A percentile compares a stretch with the other conserved stretches of the same genome.
These are phyloP conservation scores for Neosalanx taihuensis DNA, from an alignment of 2,797 vertebrate genomes.

Conservation along the genomic window DNA sequence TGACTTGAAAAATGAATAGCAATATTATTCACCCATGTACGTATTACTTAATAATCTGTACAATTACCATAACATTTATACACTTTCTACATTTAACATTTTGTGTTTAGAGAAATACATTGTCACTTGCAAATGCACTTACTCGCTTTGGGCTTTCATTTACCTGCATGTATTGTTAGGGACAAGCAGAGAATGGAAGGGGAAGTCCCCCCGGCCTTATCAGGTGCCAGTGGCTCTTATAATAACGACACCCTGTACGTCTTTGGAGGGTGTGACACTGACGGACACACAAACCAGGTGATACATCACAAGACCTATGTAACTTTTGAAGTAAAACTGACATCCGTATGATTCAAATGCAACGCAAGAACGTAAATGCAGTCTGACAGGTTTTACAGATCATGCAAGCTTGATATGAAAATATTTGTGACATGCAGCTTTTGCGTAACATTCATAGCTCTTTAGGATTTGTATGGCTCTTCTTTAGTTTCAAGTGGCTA, in stretches of 20 bases:
- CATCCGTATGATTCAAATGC: not conserved
- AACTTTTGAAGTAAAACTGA: not conserved
- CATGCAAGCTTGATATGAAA: conserved; percentile 13
- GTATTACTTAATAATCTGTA: not conserved
- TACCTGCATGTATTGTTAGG: conserved; percentile 64
- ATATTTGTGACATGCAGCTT: conserved; percentile 10
- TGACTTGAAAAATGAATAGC: not conserved
- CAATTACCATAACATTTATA: not conserved
- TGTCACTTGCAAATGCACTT: not conserved
- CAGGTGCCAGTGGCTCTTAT: conserved; percentile 81
- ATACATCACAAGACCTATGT: not conserved
- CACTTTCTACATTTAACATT: not conserved
- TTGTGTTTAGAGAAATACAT: not conserved
- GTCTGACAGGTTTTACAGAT: conserved; percentile 26
- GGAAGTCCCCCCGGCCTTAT: conserved; percentile 81
- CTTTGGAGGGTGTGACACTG: conserved; percentile 86
- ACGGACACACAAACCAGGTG: conserved; percentile 87
- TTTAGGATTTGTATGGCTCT: not conserved
- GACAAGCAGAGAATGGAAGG: conserved; percentile 80
- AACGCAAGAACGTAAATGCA: conserved; percentile 4
- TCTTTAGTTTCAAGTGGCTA: too few species aligned
- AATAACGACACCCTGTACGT: conserved; percentile 81
- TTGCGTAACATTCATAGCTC: conserved; percentile 11
- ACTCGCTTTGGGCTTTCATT: not conserved
- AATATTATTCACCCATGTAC: not conserved